Evolutionary conservation across 2,797 vertebrate species (phyloP).

Genomic region (Cuniculus paca): DNA sequence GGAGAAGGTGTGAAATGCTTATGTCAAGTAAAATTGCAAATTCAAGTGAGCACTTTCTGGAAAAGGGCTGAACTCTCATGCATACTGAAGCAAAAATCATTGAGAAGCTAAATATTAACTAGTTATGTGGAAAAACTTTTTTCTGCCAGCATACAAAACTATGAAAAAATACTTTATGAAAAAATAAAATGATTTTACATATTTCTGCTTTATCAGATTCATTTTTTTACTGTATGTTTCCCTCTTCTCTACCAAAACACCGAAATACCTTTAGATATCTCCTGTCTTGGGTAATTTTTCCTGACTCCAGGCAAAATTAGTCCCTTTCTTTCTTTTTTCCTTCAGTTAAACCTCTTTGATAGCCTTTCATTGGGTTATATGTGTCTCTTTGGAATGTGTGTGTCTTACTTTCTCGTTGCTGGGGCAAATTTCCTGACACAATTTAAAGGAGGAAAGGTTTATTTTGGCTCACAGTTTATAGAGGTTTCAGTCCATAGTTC

Average conservation of each 20-base stretch:
- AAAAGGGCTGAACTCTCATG: not conserved
- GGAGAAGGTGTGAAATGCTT: not conserved
- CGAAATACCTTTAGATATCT: not conserved
- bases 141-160: not conserved
- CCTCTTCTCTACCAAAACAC: not conserved
- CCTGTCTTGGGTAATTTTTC: not conserved
- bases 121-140: not conserved
- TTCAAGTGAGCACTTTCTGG: not conserved
- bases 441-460: not conserved
- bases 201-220: not conserved
- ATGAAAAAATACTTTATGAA: not conserved
- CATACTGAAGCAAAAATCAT: not conserved
- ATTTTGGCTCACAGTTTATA: not conserved
- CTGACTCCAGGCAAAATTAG: not conserved
- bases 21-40: not conserved
- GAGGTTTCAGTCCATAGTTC: not conserved
- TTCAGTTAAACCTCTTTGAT: not conserved
- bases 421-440: not conserved
- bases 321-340: not conserved
- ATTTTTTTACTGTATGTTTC: not conserved
- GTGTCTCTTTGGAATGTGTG: not conserved
- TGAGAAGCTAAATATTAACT: constrained; percentile 21
- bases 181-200: not conserved
- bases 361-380: not conserved
- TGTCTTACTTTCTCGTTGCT: not conserved